These are phyloP conservation scores for Balaenoptera acutorostrata DNA, from an alignment of 2,113 vertebrate genomes.

Conservation along the genomic window DNA sequence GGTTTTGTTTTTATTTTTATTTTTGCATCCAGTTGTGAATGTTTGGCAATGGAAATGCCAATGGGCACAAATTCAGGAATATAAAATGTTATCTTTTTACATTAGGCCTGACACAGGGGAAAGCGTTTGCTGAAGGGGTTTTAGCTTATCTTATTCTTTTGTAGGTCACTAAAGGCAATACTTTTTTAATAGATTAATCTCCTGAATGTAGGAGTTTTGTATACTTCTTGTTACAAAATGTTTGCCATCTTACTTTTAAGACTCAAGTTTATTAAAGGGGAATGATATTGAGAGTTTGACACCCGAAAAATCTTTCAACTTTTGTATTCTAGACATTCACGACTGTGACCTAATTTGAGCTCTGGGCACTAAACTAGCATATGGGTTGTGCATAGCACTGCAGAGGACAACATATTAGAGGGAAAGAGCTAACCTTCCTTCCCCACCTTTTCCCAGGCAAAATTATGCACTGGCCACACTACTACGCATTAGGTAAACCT, in stretches of 20 bases:
- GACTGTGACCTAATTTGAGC: slow-evolving; percentile 19
- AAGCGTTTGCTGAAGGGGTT: slow-evolving; percentile 12
- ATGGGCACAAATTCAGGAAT: slow-evolving; percentile 36
- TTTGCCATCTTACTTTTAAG: slow-evolving; percentile 21
- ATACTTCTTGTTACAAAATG: neutral
- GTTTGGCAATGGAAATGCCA: slow-evolving; percentile 34
- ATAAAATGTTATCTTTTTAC: slow-evolving; percentile 40
- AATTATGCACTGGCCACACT: neutral
- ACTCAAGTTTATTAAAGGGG: slow-evolving; percentile 17
- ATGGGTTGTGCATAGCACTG: neutral
- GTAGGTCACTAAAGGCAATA: slow-evolving; percentile 11
- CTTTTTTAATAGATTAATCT: slow-evolving; percentile 21
- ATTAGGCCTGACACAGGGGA: neutral
- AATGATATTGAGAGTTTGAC: neutral
- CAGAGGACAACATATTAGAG: neutral
- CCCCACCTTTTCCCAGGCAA: neutral
- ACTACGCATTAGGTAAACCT: slow-evolving; percentile 7
- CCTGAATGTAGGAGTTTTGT: neutral
- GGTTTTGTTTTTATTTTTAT: neutral
- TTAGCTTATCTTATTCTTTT: slow-evolving; percentile 32
- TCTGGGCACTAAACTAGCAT: neutral
- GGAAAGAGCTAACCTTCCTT: neutral
- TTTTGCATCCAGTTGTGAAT: slow-evolving; percentile 14
- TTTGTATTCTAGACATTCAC: neutral
- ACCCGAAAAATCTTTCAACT: neutral